Evolutionary conservation across 2,888 invertebrate genomes (phyloP).

Genomic region (Neuroscelio doddi): DNA sequence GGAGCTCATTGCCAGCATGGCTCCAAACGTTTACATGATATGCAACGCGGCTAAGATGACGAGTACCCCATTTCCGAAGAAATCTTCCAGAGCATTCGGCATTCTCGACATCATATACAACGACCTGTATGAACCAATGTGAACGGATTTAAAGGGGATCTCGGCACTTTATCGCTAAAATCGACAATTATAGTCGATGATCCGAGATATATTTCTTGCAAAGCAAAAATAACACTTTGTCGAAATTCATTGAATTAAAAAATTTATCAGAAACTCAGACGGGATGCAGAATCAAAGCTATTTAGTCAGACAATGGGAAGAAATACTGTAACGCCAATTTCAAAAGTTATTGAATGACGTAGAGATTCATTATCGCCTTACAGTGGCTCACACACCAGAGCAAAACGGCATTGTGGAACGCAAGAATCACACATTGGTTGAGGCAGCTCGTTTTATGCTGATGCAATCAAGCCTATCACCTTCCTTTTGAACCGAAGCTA

Average conservation of each 20-base stretch:
- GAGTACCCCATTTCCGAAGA: conserved; percentile 7
- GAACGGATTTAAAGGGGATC: conserved; percentile 25
- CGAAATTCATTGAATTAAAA: conserved; percentile 32
- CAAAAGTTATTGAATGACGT: conserved; percentile 38
- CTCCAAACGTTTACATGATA: no score
- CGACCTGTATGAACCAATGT: conserved; percentile 39
- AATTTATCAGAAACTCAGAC: conserved; percentile 31
- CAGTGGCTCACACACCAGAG: no score
- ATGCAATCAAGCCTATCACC: conserved; percentile 43
- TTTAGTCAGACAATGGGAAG: conserved; percentile 33
- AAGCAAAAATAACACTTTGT: conserved; percentile 22
- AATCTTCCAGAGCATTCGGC: not conserved
- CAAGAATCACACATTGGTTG: no score
- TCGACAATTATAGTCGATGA: no score
- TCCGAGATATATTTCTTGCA: no score
- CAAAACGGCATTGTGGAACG: no score
- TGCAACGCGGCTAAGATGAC: conserved; percentile 17
- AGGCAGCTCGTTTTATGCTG: conserved; percentile 55
- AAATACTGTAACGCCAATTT: conserved; percentile 27
- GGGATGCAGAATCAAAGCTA: conserved; percentile 29
- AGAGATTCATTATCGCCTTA: no score
- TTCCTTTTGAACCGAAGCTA: conserved; percentile 36
- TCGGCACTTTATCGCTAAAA: no score
- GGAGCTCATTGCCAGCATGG: no score
- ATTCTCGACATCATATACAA: conserved; percentile 20